phyloP scores from a whole-genome alignment of 2,113 vertebrate species.

The Taurulus bubalis region DNA sequence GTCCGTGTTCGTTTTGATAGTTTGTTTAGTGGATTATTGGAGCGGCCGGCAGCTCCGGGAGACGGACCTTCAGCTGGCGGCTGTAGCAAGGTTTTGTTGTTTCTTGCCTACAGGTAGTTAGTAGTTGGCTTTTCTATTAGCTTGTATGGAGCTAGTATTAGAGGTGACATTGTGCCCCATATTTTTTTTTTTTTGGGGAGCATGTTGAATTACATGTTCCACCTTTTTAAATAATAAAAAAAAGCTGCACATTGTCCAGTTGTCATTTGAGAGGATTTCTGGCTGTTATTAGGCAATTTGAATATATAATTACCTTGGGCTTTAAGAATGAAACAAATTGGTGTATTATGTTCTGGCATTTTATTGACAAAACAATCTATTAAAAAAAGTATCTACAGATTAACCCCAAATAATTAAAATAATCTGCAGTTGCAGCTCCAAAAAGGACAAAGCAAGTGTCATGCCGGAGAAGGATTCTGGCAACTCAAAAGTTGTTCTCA shows the following conservation, averaged over 20 bases:
- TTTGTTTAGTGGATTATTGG: too few relatives aligned
- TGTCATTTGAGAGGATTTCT: not conserved
- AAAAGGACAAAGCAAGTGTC: not conserved
- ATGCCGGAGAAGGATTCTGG: not conserved
- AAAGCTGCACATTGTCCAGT: not conserved
- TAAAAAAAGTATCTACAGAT: not conserved
- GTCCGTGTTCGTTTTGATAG: too few relatives aligned
- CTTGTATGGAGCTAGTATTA: too few relatives aligned
- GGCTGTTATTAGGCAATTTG: not conserved
- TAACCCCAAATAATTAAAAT: not conserved
- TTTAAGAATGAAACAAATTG: not conserved
- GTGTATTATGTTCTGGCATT: not conserved
- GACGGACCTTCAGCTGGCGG: too few relatives aligned
- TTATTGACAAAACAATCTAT: not conserved
- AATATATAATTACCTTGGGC: not conserved
- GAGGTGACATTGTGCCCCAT: too few relatives aligned
- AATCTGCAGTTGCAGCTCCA: not conserved
- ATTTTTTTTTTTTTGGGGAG: too few relatives aligned
- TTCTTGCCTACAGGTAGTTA: too few relatives aligned
- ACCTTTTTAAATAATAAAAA: too few relatives aligned
- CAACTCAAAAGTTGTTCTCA: not conserved
- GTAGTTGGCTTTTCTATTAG: too few relatives aligned
- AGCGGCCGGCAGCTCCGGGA: too few relatives aligned
- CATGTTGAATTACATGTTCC: too few relatives aligned
- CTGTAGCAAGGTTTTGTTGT: too few relatives aligned